Conservation (phyloP, 1,140 invertebrate genomes). For the Protaetia brevitarsis region DNA sequence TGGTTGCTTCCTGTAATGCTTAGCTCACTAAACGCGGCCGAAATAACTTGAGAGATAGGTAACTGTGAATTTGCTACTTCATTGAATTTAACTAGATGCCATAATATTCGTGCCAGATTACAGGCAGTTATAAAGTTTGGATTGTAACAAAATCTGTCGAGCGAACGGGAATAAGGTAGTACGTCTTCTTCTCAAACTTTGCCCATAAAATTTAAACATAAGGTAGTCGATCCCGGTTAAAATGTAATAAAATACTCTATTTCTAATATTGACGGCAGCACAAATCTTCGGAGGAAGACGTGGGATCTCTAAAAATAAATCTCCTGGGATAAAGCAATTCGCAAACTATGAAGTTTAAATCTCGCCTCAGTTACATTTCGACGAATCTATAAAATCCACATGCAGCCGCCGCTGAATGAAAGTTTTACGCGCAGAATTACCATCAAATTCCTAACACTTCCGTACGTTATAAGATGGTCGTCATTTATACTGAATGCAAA, state of each 20-base stretch:
- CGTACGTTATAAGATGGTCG: not conserved
- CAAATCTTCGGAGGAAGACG: not conserved
- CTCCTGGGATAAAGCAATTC: constrained; percentile 11
- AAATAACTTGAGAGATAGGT: too few species aligned
- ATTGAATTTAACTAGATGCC: too few species aligned
- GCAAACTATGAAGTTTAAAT: constrained; percentile 12
- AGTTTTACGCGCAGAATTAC: not conserved
- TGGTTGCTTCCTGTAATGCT: too few species aligned
- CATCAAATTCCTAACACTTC: not conserved
- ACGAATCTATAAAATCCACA: constrained; percentile 3
- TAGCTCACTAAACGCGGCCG: too few species aligned
- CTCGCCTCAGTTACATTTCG: constrained; percentile 5
- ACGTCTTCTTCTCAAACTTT: not conserved
- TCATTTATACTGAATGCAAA: not conserved
- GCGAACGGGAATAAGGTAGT: too few species aligned
- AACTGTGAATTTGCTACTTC: too few species aligned
- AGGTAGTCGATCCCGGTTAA: not conserved
- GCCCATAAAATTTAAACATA: not conserved
- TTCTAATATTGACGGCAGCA: constrained; percentile 1
- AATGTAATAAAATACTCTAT: constrained; percentile 7
- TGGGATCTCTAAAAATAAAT: not conserved
- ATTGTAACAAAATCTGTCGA: too few species aligned
- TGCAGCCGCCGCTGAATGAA: not conserved
- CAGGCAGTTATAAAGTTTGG: too few species aligned
- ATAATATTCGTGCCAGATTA: too few species aligned